A percentile compares a stretch with the other conserved stretches of the same genome.
Conservation (phyloP, 2,888 invertebrate species). For the Tenthredo mesomela region DNA sequence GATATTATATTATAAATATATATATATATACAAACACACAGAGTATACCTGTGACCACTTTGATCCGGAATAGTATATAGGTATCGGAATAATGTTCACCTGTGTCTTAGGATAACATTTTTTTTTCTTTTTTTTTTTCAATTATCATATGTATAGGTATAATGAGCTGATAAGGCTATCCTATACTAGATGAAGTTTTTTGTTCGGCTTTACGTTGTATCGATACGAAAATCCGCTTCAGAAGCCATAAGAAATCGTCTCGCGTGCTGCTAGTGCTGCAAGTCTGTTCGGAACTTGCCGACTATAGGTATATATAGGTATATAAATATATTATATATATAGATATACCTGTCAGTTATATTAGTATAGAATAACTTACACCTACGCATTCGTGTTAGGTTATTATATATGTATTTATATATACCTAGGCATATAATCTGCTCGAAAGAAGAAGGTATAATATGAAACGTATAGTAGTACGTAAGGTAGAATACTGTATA, state of each 20-base stretch:
- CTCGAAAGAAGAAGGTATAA: neutral
- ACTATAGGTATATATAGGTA: neutral
- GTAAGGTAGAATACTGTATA: neutral
- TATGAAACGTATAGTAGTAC: neutral
- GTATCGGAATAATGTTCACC: neutral
- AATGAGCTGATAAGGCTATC: neutral
- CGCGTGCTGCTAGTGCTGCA: neutral
- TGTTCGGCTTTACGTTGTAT: slow-evolving; percentile 17
- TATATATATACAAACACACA: too few species aligned
- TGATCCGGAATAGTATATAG: neutral
- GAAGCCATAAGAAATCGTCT: slow-evolving; percentile 25
- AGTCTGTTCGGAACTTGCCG: neutral
- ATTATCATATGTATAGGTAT: neutral
- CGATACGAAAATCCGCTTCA: slow-evolving; percentile 46
- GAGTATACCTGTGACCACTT: neutral
- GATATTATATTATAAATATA: neutral
- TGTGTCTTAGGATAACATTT: neutral
- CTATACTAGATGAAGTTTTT: neutral
- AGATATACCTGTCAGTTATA: neutral
- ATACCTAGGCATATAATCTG: neutral
- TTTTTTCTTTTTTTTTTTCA: too few species aligned
- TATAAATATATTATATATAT: too few species aligned
- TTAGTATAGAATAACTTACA: neutral
- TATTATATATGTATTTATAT: neutral
- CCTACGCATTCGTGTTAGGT: neutral